phyloP scores from a whole-genome alignment of 2,113 vertebrate genomes.

The Psittacus erithacus region DNA sequence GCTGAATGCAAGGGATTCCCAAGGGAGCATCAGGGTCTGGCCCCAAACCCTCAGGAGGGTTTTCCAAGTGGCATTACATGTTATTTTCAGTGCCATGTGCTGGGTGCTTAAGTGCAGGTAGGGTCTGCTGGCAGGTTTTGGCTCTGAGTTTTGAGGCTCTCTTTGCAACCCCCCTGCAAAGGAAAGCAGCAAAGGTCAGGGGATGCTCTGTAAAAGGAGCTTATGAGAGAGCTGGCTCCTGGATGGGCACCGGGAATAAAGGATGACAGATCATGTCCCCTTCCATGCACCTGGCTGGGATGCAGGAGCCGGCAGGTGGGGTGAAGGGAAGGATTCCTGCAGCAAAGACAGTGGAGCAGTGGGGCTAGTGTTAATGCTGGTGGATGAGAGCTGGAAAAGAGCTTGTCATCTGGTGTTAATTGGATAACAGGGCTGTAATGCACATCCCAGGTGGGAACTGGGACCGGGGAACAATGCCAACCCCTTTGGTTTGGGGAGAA shows the following conservation, averaged over 20 bases:
- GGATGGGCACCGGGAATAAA: background rate
- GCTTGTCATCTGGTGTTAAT: background rate
- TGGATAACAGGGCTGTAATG: background rate
- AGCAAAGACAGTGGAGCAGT: accelerated
- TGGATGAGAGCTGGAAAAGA: background rate
- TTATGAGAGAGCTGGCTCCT: background rate
- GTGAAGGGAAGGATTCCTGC: background rate
- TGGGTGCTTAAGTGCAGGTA: background rate
- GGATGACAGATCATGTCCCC: background rate
- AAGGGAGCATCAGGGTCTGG: background rate
- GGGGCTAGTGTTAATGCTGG: background rate
- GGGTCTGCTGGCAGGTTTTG: background rate
- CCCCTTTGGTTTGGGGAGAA: accelerated
- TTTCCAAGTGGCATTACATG: background rate
- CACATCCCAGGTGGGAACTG: background rate
- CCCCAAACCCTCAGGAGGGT: background rate
- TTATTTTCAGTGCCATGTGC: background rate
- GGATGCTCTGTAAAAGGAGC: background rate
- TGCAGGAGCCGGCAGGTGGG: accelerated
- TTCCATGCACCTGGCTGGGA: accelerated
- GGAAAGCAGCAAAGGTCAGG: background rate
- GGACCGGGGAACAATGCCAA: background rate
- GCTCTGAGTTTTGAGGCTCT: background rate
- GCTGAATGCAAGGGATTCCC: background rate
- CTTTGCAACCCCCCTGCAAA: background rate